Percentiles rank a stretch among this genome's conserved stretches.
phyloP scores from a whole-genome alignment of 2,888 invertebrate species.

The Tenthredo scrophulariae region DNA sequence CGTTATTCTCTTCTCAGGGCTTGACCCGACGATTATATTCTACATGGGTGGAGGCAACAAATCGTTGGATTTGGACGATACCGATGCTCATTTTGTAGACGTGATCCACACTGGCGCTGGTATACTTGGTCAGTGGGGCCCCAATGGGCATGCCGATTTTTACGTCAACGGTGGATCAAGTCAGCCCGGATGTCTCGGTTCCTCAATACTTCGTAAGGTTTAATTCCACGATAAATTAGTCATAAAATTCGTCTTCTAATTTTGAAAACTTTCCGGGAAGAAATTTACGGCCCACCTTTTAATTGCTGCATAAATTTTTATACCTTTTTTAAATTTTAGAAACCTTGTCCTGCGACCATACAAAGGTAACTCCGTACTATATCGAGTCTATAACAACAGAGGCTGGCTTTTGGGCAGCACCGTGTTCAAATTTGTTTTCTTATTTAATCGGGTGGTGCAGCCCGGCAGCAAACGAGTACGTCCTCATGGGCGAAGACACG shows the following conservation, averaged over 20 bases:
- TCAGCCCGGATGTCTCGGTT: slow-evolving; percentile 91
- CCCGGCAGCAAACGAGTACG: slow-evolving; percentile 88
- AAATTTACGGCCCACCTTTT: background rate
- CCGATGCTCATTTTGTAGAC: slow-evolving; percentile 91
- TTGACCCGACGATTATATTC: slow-evolving; percentile 93
- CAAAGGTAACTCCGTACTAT: slow-evolving; percentile 94
- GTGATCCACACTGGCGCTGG: slow-evolving; percentile 93
- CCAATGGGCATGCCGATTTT: slow-evolving; percentile 93
- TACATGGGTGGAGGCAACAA: slow-evolving; percentile 90
- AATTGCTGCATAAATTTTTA: background rate
- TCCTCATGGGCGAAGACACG: slow-evolving; percentile 92
- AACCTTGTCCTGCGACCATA: slow-evolving; percentile 93
- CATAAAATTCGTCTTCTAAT: background rate
- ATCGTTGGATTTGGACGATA: slow-evolving; percentile 88
- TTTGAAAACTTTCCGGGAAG: background rate
- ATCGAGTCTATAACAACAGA: slow-evolving; percentile 92
- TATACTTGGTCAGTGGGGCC: slow-evolving; percentile 93
- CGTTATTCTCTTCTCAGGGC: slow-evolving; percentile 79
- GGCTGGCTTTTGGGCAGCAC: slow-evolving; percentile 91
- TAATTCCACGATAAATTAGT: slow-evolving; percentile 11
- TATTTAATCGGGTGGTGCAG: slow-evolving; percentile 92
- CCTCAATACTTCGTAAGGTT: slow-evolving; percentile 89
- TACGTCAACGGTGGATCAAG: slow-evolving; percentile 94
- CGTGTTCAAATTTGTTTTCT: slow-evolving; percentile 90
- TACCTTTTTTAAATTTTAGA: slow-evolving; percentile 79